These are phyloP conservation scores for Nannobrachium achirus DNA, from an alignment of 2,113 vertebrate genomes.

Conservation along the genomic window DNA sequence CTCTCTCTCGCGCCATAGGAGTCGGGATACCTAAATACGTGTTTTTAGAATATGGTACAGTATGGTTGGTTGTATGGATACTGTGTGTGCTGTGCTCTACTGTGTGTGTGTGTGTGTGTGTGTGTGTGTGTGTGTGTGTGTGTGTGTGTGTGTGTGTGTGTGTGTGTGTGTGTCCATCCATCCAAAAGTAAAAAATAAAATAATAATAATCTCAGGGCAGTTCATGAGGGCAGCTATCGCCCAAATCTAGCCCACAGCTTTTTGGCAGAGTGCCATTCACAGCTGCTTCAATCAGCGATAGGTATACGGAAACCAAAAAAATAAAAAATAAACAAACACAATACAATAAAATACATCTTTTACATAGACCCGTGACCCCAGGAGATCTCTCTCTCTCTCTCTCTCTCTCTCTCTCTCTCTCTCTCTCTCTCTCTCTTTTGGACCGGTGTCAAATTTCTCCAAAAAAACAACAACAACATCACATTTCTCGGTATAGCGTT, in stretches of 20 bases:
- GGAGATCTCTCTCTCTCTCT: conserved; percentile 45
- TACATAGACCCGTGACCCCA: conserved; percentile 57
- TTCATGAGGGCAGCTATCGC: conserved; percentile 62
- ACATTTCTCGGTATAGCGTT: conserved; percentile 27
- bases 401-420: too few species aligned
- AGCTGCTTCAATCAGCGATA: conserved; percentile 74
- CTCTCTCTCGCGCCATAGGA: too few species aligned
- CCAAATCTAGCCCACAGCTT: conserved; percentile 60
- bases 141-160: conserved; percentile 1
- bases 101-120: too few species aligned
- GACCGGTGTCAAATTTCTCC: conserved; percentile 61
- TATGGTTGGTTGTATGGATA: too few species aligned
- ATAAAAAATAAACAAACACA: neutral
- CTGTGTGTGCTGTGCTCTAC: too few species aligned
- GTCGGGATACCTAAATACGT: too few species aligned
- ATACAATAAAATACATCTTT: conserved; percentile 43
- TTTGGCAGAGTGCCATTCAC: conserved; percentile 74
- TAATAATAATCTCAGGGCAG: conserved; percentile 60
- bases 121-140: too few species aligned
- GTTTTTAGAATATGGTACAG: too few species aligned
- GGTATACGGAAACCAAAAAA: conserved; percentile 43
- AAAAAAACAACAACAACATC: conserved; percentile 54
- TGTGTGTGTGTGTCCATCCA: conserved; percentile 68
- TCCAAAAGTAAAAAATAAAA: conserved; percentile 62
- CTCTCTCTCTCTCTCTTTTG: conserved; percentile 66